Percentiles rank a stretch among this genome's conserved stretches.
Conservation (phyloP, 1,140 invertebrate species). For the Chionoecetes opilio region DNA sequence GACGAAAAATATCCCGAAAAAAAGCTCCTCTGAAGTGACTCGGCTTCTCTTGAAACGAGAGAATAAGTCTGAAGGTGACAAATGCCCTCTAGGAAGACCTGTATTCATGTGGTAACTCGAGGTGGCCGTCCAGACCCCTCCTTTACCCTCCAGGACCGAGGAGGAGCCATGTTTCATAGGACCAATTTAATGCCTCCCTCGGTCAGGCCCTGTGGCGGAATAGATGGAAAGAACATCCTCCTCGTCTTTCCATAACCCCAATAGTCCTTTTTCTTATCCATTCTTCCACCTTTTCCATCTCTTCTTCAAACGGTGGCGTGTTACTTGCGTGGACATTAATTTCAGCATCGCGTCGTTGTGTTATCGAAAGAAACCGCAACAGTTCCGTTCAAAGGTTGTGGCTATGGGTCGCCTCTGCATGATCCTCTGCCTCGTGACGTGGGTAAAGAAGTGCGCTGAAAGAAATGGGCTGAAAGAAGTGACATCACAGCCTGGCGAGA, state of each 20-base stretch:
- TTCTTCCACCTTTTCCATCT: neutral
- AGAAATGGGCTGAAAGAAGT: neutral
- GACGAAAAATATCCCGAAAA: neutral
- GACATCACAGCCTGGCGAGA: neutral
- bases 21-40: no score
- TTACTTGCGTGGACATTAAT: neutral
- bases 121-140: neutral
- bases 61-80: conserved; percentile 3
- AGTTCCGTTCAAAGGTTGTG: neutral
- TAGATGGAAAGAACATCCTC: neutral
- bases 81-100: neutral
- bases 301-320: neutral
- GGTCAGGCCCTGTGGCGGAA: no score
- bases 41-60: neutral
- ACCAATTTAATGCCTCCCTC: no score
- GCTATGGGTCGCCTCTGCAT: neutral
- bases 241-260: neutral
- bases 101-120: neutral
- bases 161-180: no score
- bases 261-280: neutral
- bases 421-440: no score
- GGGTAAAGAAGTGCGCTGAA: neutral
- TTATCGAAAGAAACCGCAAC: neutral
- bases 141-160: neutral
- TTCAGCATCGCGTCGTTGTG: neutral